phyloP scores from a whole-genome alignment of 2,888 invertebrate species.

The Nomada fabriciana region DNA sequence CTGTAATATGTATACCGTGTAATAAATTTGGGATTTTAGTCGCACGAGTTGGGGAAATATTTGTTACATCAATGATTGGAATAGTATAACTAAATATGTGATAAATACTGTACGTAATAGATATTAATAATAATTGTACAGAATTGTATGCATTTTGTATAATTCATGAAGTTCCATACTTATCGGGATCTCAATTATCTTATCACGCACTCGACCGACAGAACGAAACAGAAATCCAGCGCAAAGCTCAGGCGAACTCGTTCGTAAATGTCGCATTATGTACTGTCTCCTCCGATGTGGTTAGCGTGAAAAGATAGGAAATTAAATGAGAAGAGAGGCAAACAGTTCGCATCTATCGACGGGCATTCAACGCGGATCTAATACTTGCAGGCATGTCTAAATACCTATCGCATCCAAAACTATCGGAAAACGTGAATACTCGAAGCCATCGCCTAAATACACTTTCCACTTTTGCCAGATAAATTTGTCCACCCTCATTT shows the following conservation, averaged over 20 bases:
- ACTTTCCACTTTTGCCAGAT: too few species aligned
- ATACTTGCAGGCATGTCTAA: conserved; percentile 15
- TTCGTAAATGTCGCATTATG: conserved; percentile 42
- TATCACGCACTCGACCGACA: conserved; percentile 47
- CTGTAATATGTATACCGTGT: too few species aligned
- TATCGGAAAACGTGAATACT: not conserved
- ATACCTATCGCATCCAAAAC: conserved; percentile 31
- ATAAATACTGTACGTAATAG: too few species aligned
- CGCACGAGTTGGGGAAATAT: too few species aligned
- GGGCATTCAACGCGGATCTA: not conserved
- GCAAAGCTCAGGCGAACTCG: conserved; percentile 81
- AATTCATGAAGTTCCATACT: too few species aligned
- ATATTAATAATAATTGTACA: too few species aligned
- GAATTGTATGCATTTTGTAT: too few species aligned
- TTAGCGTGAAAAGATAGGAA: conserved; percentile 43
- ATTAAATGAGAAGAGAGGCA: conserved; percentile 17
- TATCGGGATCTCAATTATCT: too few species aligned
- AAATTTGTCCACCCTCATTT: not conserved
- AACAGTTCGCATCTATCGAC: conserved; percentile 27
- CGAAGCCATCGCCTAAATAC: conserved; percentile 42
- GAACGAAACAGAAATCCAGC: conserved; percentile 66
- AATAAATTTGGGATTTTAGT: too few species aligned
- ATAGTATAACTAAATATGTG: too few species aligned
- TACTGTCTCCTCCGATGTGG: conserved; percentile 58
- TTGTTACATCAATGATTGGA: too few species aligned